Base-by-base conservation (phyloP, 2,888 invertebrate genomes). In the Acanthosepion esculentum region DNA sequence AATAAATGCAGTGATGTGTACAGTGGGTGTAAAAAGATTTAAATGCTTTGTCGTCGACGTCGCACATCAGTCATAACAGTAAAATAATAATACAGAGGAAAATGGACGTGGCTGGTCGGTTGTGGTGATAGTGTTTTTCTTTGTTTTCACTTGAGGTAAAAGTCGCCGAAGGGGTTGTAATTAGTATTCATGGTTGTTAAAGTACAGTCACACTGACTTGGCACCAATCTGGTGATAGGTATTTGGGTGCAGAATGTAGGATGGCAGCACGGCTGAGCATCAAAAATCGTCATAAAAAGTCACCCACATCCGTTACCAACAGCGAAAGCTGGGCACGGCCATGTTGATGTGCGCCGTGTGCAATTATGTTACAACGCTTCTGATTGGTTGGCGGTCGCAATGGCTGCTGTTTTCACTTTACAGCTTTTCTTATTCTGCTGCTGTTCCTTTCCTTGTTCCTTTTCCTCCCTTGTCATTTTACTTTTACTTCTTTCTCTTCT, bases 241-340 rank as follows among this genome's bases (percentile, higher is more conserved):
- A 12, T 78, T 78, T 18, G 78, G n/a, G 78, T 78, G 23, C 78
- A 78, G 78, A 78, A 78, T 78, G n/a, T n/a, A 78, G n/a, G 78
- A 15, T 78, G 78, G 78, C 15, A n/a, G 78, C 78, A 78, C n/a
- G 78, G 78, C n/a, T 78, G n/a, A 78, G n/a, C n/a, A 78, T 78
- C 78, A 78, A 78, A 78, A 78, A 78, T 78, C 78, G 78, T 78
- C 78, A 78, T 78, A 78, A 78, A 78, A 78, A 78, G 78, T 78
- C 50, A 53, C 53, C 93, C 33, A 53, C 93, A 48, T 93, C 50
- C 50, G 48, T 93, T 93, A 50, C 50, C 48, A 53, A 53, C 50
- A 93, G 93, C 93, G 48, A 93, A 48, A 93, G 48, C 48, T 93
- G 93, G 93, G 53, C 93, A 93, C 93, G 93, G 93, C 93, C 93